These are phyloP conservation scores for Rhamnusium bicolor DNA, from an alignment of 2,888 invertebrate genomes.

Conservation along the genomic window DNA sequence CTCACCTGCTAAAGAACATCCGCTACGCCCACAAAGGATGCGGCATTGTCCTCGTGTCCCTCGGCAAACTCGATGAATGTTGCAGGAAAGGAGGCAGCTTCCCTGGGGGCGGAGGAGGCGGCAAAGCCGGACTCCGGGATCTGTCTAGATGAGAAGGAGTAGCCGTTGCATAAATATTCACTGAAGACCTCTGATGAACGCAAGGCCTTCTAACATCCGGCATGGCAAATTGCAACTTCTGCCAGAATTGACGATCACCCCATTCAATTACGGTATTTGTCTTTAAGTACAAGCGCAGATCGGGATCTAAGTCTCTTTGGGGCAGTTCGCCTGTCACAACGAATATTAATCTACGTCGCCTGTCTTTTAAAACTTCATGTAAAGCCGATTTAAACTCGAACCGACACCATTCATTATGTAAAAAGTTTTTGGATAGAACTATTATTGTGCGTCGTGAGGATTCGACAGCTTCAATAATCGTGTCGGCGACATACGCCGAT, in stretches of 20 bases:
- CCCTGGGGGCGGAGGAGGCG: constrained; percentile 75
- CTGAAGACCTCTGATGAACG: constrained; percentile 78
- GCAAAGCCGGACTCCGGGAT: constrained; percentile 76
- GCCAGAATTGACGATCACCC: constrained; percentile 97
- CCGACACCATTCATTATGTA: constrained; percentile 95
- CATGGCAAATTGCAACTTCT: constrained; percentile 92
- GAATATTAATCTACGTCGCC: constrained; percentile 89
- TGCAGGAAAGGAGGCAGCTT: constrained; percentile 76
- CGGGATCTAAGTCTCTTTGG: constrained; percentile 90
- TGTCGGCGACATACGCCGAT: constrained; percentile 91
- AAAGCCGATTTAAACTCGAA: constrained; percentile 96
- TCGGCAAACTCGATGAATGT: constrained; percentile 72
- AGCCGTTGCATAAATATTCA: constrained; percentile 82
- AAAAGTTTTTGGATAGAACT: constrained; percentile 92
- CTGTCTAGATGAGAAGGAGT: constrained; percentile 69
- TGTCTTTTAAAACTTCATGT: constrained; percentile 90
- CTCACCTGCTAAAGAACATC: constrained; percentile 74
- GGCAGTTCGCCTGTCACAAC: constrained; percentile 92
- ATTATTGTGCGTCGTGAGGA: constrained; percentile 91
- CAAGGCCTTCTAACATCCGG: constrained; percentile 82
- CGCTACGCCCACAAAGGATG: constrained; percentile 88
- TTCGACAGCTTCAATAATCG: constrained; percentile 93
- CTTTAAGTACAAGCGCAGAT: constrained; percentile 90
- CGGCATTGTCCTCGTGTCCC: constrained; percentile 75
- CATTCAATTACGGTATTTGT: constrained; percentile 94